These are phyloP conservation scores for Scaptodrosophila latifasciaeformis DNA, from an alignment of 2,888 invertebrate genomes.

Conservation along the genomic window DNA sequence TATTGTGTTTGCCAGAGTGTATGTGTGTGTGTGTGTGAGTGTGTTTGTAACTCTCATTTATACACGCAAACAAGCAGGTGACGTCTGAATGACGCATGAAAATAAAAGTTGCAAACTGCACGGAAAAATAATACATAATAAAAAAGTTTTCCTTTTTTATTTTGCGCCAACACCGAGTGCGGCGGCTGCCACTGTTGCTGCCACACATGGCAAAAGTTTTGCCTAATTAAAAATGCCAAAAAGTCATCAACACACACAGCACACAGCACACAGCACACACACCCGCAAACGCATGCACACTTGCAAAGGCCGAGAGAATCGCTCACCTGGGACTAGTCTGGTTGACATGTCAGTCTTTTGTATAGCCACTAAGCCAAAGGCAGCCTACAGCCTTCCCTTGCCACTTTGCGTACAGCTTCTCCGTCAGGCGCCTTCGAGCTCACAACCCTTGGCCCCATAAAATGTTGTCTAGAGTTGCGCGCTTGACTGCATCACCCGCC, in stretches of 20 bases:
- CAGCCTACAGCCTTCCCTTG: neutral
- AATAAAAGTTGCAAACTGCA: slow-evolving; percentile 46
- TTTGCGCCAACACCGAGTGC: neutral
- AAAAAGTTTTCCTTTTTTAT: neutral
- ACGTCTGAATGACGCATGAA: slow-evolving; percentile 49
- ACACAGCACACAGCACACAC: slow-evolving; percentile 3
- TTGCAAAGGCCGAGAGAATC: neutral
- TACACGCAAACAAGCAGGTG: slow-evolving; percentile 26
- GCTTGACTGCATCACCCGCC: slow-evolving; percentile 41
- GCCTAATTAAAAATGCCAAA: slow-evolving; percentile 69
- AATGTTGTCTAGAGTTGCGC: slow-evolving; percentile 32
- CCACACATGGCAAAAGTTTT: slow-evolving; percentile 38
- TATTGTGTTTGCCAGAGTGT: neutral
- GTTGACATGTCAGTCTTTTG: slow-evolving; percentile 32
- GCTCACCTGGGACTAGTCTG: slow-evolving; percentile 6
- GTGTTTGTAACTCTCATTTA: slow-evolving; percentile 7
- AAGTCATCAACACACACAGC: slow-evolving; percentile 39
- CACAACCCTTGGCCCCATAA: slow-evolving; percentile 28
- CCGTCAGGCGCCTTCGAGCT: neutral
- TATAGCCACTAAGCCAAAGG: slow-evolving; percentile 25
- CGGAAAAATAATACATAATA: slow-evolving; percentile 8
- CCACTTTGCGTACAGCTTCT: too few relatives aligned
- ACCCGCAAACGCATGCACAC: slow-evolving; percentile 5
- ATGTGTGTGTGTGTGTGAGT: slow-evolving; percentile 17
- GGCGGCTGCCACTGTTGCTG: slow-evolving; percentile 8